Base-by-base conservation (phyloP, 1,140 invertebrate genomes). In the Hirudo medicinalis region DNA sequence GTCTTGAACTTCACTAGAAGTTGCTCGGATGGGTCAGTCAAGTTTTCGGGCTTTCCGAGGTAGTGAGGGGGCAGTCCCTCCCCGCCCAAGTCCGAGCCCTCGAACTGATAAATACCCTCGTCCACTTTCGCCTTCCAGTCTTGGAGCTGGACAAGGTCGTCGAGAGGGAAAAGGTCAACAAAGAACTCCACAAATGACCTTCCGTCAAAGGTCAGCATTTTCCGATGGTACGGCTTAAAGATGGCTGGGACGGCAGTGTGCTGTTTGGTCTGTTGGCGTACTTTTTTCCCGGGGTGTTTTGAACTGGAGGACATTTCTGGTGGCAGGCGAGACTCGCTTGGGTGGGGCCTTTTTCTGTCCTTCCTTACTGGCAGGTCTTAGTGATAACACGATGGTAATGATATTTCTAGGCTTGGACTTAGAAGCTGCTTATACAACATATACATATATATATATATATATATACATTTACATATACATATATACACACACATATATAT, bases 1-100 rank as follows among this genome's bases (percentile, higher is more conserved):
- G 79, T 76, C 63, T 77, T 74, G 71, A 80, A 79, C 32, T 75
- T 75, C 68, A 80, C 76, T 15, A 72, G 67, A 32, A 80, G 74
- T n/a, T 77, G 75, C 63, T 79, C 79, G 29, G 22, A 54, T 11
- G 32, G 68, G 49, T 60, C 43, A 2, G 19, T 43, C 8, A 66
- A 49, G 43, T 49, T 49, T 49, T 49, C 43, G 11, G 43, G 43
- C 43, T 49, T 49, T 11, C 13, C 43, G 43, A 49, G 43, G 15
- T 49, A 49, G 43, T 49, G 43, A 1, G 15, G 43, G 43, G 43
- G 15, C 13, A 15, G 43, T 15, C 43, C 43, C 43, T 49, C 43
- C 15, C 43, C 11, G 9, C 43, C 43, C 11, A 49, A 17, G 43
- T 49, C 43, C 43, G 43, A 15, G 13, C 43, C 43, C 43, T 49